Conservation (phyloP, 2,888 invertebrate genomes). For the Spodoptera exigua region DNA sequence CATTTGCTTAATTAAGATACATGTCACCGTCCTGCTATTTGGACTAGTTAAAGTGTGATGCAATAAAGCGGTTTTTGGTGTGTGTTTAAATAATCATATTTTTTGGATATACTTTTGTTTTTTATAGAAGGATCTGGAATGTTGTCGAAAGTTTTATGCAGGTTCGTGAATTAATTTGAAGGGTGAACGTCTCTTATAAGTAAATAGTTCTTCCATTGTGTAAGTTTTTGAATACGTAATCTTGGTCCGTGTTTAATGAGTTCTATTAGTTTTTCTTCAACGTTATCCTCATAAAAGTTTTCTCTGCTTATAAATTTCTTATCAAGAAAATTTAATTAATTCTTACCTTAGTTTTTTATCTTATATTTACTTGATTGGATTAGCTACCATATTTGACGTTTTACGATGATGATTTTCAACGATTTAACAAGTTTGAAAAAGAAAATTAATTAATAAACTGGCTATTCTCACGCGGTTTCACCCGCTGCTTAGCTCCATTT, state of each 20-base stretch:
- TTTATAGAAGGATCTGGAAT: background rate
- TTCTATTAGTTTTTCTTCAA: background rate
- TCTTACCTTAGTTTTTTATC: no score
- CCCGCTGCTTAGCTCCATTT: no score
- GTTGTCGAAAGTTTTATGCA: constrained; percentile 8
- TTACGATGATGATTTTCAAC: no score
- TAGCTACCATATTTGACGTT: no score
- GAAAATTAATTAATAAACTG: no score
- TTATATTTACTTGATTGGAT: no score
- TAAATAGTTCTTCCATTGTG: constrained; percentile 13
- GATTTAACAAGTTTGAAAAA: no score
- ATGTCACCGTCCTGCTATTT: constrained; percentile 48
- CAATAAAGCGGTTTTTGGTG: constrained; percentile 32
- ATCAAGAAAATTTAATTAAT: no score
- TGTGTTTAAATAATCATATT: constrained; percentile 35
- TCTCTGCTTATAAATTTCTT: no score
- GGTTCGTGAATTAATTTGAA: constrained; percentile 16
- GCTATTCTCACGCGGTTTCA: no score
- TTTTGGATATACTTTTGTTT: constrained; percentile 5
- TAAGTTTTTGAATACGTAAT: constrained; percentile 3
- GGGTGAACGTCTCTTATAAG: background rate
- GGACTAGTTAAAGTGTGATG: constrained; percentile 46
- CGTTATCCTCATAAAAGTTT: no score
- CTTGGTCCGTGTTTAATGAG: background rate
- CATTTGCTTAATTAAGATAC: constrained; percentile 61